A percentile compares a stretch with the other conserved stretches of the same genome.
Evolutionary conservation across 2,888 invertebrate species (phyloP).

Genomic region (Chrysina gloriosa): DNA sequence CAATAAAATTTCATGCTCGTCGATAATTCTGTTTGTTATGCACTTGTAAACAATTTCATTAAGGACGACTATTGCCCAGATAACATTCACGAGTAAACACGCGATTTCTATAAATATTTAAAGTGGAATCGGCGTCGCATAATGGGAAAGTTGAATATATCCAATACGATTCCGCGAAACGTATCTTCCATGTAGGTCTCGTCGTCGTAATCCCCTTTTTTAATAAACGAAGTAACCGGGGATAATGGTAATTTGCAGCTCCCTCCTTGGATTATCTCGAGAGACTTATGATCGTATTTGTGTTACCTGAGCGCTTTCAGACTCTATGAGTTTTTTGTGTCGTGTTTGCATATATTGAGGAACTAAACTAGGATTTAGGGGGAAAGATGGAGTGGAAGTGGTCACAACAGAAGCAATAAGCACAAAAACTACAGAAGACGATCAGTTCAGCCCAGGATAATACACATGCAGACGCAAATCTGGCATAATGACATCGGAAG

Average conservation of each 20-base stretch:
- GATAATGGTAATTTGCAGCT: background rate
- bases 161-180: background rate
- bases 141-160: background rate
- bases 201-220: background rate
- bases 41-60: slow-evolving; percentile 26
- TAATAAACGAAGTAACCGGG: background rate
- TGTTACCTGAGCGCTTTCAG: too few relatives aligned
- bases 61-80: slow-evolving; percentile 11
- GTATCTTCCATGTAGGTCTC: slow-evolving; percentile 6
- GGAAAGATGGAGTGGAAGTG: too few relatives aligned
- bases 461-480: too few relatives aligned
- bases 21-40: slow-evolving; percentile 29
- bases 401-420: too few relatives aligned
- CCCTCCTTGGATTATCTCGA: too few relatives aligned
- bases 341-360: too few relatives aligned
- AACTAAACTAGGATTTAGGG: too few relatives aligned
- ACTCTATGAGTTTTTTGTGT: too few relatives aligned
- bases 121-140: background rate
- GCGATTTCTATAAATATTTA: slow-evolving; percentile 2
- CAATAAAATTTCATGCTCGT: slow-evolving; percentile 19
- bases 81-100: slow-evolving; percentile 22
- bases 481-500: too few relatives aligned
- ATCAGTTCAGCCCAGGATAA: too few relatives aligned
- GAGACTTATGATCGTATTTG: too few relatives aligned
- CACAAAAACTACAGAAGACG: too few relatives aligned